Evolutionary conservation across 2,113 vertebrate species (phyloP).

Genomic region (Solenodon paradoxus): DNA sequence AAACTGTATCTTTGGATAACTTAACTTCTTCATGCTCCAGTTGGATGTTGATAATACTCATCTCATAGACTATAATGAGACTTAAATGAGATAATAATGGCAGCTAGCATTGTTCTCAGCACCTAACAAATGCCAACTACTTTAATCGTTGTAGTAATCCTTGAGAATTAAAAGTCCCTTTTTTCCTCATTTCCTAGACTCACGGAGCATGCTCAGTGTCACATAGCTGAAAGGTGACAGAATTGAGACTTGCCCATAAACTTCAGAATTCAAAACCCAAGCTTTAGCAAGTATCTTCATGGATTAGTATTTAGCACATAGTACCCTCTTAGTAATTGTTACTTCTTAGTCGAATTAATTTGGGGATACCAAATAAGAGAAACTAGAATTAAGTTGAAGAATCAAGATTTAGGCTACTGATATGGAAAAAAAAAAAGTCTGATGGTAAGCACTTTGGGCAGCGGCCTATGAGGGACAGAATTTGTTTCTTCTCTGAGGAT

Average conservation of each 20-base stretch:
- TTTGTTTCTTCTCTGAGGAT: background rate
- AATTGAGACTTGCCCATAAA: too few species aligned
- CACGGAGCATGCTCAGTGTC: background rate
- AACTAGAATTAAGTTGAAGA: background rate
- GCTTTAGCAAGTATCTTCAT: background rate
- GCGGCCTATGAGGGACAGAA: background rate
- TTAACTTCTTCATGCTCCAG: background rate
- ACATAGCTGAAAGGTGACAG: too few species aligned
- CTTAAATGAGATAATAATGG: background rate
- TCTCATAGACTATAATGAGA: background rate
- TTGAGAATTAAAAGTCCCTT: background rate
- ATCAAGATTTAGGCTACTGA: background rate
- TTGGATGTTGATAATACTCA: background rate
- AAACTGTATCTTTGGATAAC: background rate
- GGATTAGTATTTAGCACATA: background rate
- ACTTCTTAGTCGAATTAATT: background rate
- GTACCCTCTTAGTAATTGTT: background rate
- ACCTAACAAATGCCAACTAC: background rate
- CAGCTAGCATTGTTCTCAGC: background rate
- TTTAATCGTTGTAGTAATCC: background rate
- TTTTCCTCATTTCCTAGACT: background rate
- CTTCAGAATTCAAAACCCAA: background rate
- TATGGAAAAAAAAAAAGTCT: background rate
- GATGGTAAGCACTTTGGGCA: background rate
- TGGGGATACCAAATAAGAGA: background rate